phyloP scores from a whole-genome alignment of 2,888 invertebrate genomes.

The Synergus itoensis region DNA sequence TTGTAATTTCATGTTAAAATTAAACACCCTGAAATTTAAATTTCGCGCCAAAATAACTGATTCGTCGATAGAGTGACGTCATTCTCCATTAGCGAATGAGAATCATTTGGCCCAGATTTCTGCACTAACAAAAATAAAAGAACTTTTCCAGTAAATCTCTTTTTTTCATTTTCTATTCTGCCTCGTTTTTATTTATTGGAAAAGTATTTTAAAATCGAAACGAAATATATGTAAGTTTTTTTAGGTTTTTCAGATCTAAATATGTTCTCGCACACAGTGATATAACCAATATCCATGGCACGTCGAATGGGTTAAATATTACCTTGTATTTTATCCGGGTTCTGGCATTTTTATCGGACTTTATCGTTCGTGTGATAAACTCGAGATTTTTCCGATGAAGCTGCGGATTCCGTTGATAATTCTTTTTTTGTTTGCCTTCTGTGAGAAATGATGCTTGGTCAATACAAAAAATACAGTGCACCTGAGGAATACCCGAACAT shows the following conservation, averaged over 20 bases:
- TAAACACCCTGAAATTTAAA: neutral
- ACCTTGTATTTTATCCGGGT: slow-evolving; percentile 47
- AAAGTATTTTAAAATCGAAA: slow-evolving; percentile 28
- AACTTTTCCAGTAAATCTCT: neutral
- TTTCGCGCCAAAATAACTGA: neutral
- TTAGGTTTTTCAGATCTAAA: slow-evolving; percentile 2
- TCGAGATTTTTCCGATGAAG: slow-evolving; percentile 41
- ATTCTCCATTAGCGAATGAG: neutral
- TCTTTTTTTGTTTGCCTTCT: slow-evolving; percentile 21
- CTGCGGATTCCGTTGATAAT: slow-evolving; percentile 38
- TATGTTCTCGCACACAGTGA: slow-evolving; percentile 22
- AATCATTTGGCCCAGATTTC: neutral
- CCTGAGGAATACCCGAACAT: slow-evolving; percentile 4
- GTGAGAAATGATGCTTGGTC: slow-evolving; percentile 11
- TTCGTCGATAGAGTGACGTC: neutral
- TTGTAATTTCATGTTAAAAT: too few relatives aligned
- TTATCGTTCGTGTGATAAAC: slow-evolving; percentile 40
- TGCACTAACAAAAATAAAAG: neutral
- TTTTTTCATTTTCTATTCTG: neutral
- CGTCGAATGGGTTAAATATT: slow-evolving; percentile 43
- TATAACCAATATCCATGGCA: slow-evolving; percentile 35
- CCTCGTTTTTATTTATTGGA: slow-evolving; percentile 4
- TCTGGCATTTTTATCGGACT: slow-evolving; percentile 40
- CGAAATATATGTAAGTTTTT: neutral
- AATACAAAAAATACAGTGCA: slow-evolving; percentile 14